These are phyloP conservation scores for Leptinotarsa tumamoca DNA, from an alignment of 2,888 invertebrate species.

Conservation along the genomic window DNA sequence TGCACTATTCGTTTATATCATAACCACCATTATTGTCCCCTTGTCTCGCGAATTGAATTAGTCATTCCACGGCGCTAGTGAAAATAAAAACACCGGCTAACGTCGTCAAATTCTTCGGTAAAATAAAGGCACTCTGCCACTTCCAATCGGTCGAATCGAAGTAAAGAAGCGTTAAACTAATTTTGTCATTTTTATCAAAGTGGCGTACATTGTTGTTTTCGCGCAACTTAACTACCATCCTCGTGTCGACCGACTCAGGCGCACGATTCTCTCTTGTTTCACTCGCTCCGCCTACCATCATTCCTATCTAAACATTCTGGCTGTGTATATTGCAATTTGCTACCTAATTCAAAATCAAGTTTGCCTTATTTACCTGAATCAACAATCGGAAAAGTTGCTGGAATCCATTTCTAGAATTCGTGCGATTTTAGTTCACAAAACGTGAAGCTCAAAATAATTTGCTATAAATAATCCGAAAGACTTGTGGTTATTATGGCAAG, in stretches of 20 bases:
- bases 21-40: background rate
- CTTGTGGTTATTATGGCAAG: slow-evolving; percentile 25
- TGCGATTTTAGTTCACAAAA: slow-evolving; percentile 13
- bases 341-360: slow-evolving; percentile 37
- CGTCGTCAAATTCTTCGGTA: background rate
- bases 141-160: background rate
- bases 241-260: slow-evolving; percentile 58
- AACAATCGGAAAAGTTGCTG: slow-evolving; percentile 20
- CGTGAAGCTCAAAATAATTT: slow-evolving; percentile 12
- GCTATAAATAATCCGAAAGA: slow-evolving; percentile 27
- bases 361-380: background rate
- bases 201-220: slow-evolving; percentile 45
- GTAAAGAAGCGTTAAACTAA: background rate
- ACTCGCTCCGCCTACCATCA: slow-evolving; percentile 57
- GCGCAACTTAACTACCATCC: slow-evolving; percentile 59
- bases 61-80: background rate
- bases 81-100: background rate
- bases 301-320: slow-evolving; percentile 48
- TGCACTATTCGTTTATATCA: background rate
- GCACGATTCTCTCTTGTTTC: slow-evolving; percentile 57
- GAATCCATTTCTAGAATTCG: slow-evolving; percentile 2
- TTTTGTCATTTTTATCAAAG: slow-evolving; percentile 6
- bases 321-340: slow-evolving; percentile 37
- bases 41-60: background rate
- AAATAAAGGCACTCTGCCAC: background rate